Conservation (phyloP, 2,797 vertebrate genomes). For the Eupleurogrammus muticus region DNA sequence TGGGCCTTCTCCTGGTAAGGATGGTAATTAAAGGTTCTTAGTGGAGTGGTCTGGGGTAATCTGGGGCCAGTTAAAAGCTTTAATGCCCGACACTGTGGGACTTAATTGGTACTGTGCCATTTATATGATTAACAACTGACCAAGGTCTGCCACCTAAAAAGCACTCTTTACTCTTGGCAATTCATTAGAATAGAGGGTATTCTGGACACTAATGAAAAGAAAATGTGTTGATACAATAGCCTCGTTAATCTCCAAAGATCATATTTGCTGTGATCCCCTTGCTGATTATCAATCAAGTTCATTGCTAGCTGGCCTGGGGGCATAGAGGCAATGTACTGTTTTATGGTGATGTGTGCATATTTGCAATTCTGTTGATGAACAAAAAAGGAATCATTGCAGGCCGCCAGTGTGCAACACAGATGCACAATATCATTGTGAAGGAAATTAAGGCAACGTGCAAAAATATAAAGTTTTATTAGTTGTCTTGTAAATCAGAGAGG, state of each 20-base stretch:
- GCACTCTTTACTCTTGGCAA: constrained; percentile 68
- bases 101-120: constrained; percentile 76
- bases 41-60: constrained; percentile 69
- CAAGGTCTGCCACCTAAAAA: constrained; percentile 69
- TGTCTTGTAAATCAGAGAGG: constrained; percentile 17
- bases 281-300: constrained; percentile 74
- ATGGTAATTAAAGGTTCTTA: constrained; percentile 75
- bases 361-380: constrained; percentile 68
- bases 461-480: constrained; percentile 46
- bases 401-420: constrained; percentile 36
- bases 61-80: constrained; percentile 73
- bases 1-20: constrained; percentile 48
- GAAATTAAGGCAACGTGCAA: constrained; percentile 47
- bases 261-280: constrained; percentile 69
- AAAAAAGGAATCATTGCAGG: constrained; percentile 53
- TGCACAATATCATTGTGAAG: constrained; percentile 36
- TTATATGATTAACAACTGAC: constrained; percentile 78
- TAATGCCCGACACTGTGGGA: constrained; percentile 56
- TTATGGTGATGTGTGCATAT: constrained; percentile 70
- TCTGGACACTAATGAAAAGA: constrained; percentile 77
- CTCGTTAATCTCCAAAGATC: constrained; percentile 73
- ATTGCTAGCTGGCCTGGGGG: constrained; percentile 58
- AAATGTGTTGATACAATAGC: constrained; percentile 78
- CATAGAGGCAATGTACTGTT: constrained; percentile 66
- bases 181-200: constrained; percentile 71